These are phyloP conservation scores for Leptarthrus brevirostris DNA, from an alignment of 2,888 invertebrate genomes.

Conservation along the genomic window DNA sequence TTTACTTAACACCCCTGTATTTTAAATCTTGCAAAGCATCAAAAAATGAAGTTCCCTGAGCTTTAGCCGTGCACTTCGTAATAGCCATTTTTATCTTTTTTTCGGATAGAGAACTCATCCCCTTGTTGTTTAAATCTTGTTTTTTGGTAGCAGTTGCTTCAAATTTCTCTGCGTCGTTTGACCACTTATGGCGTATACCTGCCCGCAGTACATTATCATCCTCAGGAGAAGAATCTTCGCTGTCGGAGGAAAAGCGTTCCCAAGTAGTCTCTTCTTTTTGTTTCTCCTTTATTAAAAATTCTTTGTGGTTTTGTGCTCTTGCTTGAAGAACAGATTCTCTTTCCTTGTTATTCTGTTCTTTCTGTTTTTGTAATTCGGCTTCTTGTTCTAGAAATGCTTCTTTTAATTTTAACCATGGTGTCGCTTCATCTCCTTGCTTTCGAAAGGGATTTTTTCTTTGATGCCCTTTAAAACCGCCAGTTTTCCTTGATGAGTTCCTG, in stretches of 20 bases:
- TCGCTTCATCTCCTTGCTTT: too few relatives aligned
- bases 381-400: constrained; percentile 31
- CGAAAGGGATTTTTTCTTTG: too few relatives aligned
- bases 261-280: constrained; percentile 59
- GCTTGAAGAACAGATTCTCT: constrained; percentile 56
- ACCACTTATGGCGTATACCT: neutral
- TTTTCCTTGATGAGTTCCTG: too few relatives aligned
- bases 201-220: neutral
- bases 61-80: neutral
- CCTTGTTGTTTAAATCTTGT: neutral
- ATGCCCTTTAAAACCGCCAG: too few relatives aligned
- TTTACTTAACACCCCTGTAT: neutral
- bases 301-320: constrained; percentile 60
- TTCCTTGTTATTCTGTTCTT: constrained; percentile 49
- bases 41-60: neutral
- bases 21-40: neutral
- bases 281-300: constrained; percentile 58
- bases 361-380: neutral
- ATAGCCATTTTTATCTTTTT: neutral
- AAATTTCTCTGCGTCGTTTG: too few relatives aligned
- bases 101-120: neutral
- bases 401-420: constrained; percentile 24
- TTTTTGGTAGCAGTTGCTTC: too few relatives aligned
- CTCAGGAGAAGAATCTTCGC: neutral
- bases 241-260: constrained; percentile 58